phyloP scores from a whole-genome alignment of 1,140 invertebrate species.

The Berghia stephanieae region DNA sequence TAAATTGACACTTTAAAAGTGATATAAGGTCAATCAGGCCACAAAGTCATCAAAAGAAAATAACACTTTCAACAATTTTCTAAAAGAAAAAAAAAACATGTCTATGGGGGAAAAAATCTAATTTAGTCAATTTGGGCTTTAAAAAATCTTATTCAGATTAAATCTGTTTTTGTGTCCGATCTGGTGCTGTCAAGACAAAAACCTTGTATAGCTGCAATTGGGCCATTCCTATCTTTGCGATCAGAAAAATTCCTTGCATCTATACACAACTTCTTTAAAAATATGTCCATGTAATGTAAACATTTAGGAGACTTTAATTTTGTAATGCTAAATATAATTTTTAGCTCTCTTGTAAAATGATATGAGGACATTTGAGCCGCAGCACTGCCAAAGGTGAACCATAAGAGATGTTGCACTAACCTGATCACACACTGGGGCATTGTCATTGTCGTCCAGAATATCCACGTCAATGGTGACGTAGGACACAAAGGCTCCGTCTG shows the following conservation, averaged over 20 bases:
- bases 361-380: background rate
- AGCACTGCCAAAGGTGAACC: background rate
- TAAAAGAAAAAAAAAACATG: too few species aligned
- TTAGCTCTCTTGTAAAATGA: background rate
- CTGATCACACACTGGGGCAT: slow-evolving; percentile 76
- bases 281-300: background rate
- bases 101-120: too few species aligned
- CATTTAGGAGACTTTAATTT: background rate
- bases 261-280: slow-evolving; percentile 3
- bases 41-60: too few species aligned
- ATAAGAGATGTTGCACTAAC: slow-evolving; percentile 41
- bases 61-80: too few species aligned
- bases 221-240: too few species aligned
- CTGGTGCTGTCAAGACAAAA: too few species aligned
- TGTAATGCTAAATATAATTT: background rate
- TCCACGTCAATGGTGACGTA: slow-evolving; percentile 73
- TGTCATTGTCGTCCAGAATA: slow-evolving; percentile 77
- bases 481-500: slow-evolving; percentile 79
- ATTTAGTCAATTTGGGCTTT: too few species aligned
- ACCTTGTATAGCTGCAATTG: too few species aligned
- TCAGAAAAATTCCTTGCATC: background rate
- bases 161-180: too few species aligned
- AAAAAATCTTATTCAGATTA: too few species aligned
- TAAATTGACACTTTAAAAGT: too few species aligned
- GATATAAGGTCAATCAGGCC: too few species aligned